These are phyloP conservation scores for Cinara cedri DNA, from an alignment of 2,888 invertebrate species.

Conservation along the genomic window DNA sequence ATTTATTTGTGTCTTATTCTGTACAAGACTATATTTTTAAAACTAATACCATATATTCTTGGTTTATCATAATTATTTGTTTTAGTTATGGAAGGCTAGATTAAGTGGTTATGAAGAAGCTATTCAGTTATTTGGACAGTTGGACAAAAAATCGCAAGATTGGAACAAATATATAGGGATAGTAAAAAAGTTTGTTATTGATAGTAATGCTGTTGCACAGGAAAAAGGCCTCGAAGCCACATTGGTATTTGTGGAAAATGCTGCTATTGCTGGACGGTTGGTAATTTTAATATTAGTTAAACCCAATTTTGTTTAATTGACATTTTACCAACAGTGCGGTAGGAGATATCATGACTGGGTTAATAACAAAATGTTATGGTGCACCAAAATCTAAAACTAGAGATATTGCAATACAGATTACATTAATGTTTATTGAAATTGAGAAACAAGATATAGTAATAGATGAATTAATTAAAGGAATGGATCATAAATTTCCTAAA, in stretches of 20 bases:
- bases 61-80: conserved; percentile 56
- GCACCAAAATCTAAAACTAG: conserved; percentile 90
- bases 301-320: background rate
- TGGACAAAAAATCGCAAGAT: conserved; percentile 92
- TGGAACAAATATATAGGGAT: conserved; percentile 89
- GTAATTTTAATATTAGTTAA: conserved; percentile 13
- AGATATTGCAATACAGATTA: conserved; percentile 86
- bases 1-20: no score
- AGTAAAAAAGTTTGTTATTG: conserved; percentile 91
- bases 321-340: conserved; percentile 69
- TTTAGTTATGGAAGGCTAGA: conserved; percentile 89
- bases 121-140: conserved; percentile 82
- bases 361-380: conserved; percentile 90
- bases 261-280: conserved; percentile 73
- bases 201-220: conserved; percentile 93
- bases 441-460: conserved; percentile 89
- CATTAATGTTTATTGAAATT: conserved; percentile 93
- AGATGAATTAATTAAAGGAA: conserved; percentile 91
- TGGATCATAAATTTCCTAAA: conserved; percentile 95
- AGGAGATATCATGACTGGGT: conserved; percentile 85
- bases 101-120: conserved; percentile 94
- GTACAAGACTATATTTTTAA: no score
- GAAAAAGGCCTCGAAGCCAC: conserved; percentile 95
- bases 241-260: conserved; percentile 88
- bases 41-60: no score